Evolutionary conservation across 1,140 invertebrate genomes (phyloP).

Genomic region (Mylabris phalerata): DNA sequence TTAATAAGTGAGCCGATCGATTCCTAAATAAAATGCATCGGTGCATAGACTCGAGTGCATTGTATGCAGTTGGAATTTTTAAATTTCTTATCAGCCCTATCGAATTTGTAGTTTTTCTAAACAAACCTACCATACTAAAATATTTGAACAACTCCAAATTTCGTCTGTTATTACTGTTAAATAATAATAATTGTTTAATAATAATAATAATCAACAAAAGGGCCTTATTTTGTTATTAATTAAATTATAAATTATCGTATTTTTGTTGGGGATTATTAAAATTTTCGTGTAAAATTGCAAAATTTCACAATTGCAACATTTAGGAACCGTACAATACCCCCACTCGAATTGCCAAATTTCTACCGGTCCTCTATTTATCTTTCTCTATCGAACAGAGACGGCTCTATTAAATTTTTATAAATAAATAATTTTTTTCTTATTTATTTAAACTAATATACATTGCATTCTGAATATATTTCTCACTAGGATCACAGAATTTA

Average conservation of each 20-base stretch:
- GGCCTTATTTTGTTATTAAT: too few species aligned
- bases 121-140: too few species aligned
- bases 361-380: background rate
- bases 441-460: conserved; percentile 40
- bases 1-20: background rate
- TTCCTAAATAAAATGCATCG: conserved; percentile 2
- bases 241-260: too few species aligned
- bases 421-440: conserved; percentile 35
- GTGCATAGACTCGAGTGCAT: conserved; percentile 4
- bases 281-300: too few species aligned
- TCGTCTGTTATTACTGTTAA: too few species aligned
- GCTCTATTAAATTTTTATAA: conserved; percentile 13
- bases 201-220: too few species aligned
- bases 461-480: conserved; percentile 41
- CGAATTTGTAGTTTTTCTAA: background rate
- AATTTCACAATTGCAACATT: too few species aligned
- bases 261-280: too few species aligned
- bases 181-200: too few species aligned
- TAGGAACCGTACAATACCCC: too few species aligned
- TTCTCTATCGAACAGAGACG: conserved; percentile 12
- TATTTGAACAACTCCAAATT: too few species aligned
- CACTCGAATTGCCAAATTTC: conserved; percentile 13
- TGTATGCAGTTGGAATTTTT: background rate
- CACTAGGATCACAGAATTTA: conserved; percentile 25
- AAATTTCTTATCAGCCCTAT: conserved; percentile 2